Conservation (phyloP, 2,888 invertebrate genomes). For the Fragum whitleyi region DNA sequence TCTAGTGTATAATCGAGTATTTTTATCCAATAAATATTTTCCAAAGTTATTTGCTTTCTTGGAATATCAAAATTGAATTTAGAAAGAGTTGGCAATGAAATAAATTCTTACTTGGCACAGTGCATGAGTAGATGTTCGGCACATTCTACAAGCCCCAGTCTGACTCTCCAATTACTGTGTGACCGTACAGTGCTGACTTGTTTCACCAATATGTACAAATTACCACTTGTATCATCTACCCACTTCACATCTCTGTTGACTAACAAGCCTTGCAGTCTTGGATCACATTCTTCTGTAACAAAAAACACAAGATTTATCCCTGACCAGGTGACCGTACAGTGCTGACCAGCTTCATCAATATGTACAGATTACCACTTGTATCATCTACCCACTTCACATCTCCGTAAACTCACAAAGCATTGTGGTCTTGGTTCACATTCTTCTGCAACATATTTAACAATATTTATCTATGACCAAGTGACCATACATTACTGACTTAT, state of each 20-base stretch:
- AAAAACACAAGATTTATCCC: too few relatives aligned
- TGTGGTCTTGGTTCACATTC: conserved; percentile 66
- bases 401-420: conserved; percentile 71
- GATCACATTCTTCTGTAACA: conserved; percentile 60
- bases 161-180: conserved; percentile 79
- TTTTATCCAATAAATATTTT: too few relatives aligned
- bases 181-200: conserved; percentile 72
- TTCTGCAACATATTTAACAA: conserved; percentile 44
- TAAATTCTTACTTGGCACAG: conserved; percentile 71
- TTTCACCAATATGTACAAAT: conserved; percentile 74
- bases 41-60: too few relatives aligned
- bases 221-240: conserved; percentile 74
- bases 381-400: conserved; percentile 73
- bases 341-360: conserved; percentile 75
- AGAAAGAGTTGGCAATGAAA: too few relatives aligned
- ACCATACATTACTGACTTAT: conserved; percentile 71
- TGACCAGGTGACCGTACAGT: conserved; percentile 70
- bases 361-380: conserved; percentile 73
- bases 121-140: conserved; percentile 73
- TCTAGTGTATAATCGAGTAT: too few relatives aligned
- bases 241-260: conserved; percentile 73
- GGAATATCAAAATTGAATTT: too few relatives aligned
- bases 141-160: conserved; percentile 76
- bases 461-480: too few relatives aligned
- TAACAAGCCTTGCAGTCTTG: conserved; percentile 68